phyloP scores from a whole-genome alignment of 2,888 invertebrate genomes.

The Brachyptera putata region DNA sequence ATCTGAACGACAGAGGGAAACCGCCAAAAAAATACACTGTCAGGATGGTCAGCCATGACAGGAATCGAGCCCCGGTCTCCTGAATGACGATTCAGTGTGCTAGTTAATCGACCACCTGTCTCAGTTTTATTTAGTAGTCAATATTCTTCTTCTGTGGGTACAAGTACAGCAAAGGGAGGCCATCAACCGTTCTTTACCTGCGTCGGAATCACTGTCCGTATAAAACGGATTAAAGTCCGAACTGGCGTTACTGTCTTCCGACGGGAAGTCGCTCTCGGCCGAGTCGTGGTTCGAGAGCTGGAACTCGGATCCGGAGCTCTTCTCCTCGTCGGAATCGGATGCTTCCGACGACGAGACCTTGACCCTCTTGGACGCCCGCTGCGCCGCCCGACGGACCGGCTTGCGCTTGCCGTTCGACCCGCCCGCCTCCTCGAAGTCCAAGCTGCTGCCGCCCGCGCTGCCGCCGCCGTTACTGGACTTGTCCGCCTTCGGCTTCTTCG shows the following conservation, averaged over 20 bases:
- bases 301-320: slow-evolving; percentile 47
- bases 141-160: no score
- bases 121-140: no score
- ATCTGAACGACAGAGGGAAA: no score
- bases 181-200: slow-evolving; percentile 56
- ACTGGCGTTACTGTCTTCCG: slow-evolving; percentile 60
- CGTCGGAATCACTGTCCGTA: slow-evolving; percentile 75
- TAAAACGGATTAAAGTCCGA: slow-evolving; percentile 93
- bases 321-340: slow-evolving; percentile 57
- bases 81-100: no score
- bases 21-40: no score
- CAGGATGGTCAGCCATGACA: no score
- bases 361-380: slow-evolving; percentile 53
- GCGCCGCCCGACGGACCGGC: slow-evolving; percentile 59
- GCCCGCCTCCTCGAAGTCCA: slow-evolving; percentile 37
- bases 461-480: slow-evolving; percentile 40
- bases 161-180: no score
- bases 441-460: slow-evolving; percentile 39
- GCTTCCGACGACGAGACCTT: slow-evolving; percentile 49
- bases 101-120: no score
- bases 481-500: slow-evolving; percentile 38
- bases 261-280: slow-evolving; percentile 41
- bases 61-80: no score
- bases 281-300: slow-evolving; percentile 42
- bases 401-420: slow-evolving; percentile 54